Evolutionary conservation across 2,888 invertebrate species (phyloP).

Genomic region (Hirtodrosophila cameraria): DNA sequence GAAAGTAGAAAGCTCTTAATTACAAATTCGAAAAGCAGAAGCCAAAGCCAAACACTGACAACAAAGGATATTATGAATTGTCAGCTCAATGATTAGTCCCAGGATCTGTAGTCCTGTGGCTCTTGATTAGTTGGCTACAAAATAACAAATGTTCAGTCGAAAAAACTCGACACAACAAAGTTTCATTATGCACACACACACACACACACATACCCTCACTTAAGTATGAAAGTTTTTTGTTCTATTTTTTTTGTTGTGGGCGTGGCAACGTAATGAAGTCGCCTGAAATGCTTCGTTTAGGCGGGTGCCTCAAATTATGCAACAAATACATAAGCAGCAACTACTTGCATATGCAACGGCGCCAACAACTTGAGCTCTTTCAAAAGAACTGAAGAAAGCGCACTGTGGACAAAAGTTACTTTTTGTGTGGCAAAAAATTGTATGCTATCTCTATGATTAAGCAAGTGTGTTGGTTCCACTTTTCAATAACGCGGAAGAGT

Average conservation of each 20-base stretch:
- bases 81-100: slow-evolving; percentile 37
- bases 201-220: background rate
- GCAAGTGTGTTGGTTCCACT: no score
- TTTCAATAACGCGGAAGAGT: no score
- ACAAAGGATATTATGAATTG: slow-evolving; percentile 40
- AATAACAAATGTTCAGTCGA: background rate
- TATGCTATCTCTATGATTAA: no score
- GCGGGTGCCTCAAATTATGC: slow-evolving; percentile 47
- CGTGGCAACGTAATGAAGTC: slow-evolving; percentile 37
- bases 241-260: slow-evolving; percentile 5
- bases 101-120: slow-evolving; percentile 18
- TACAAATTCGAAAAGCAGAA: slow-evolving; percentile 36
- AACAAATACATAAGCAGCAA: slow-evolving; percentile 49
- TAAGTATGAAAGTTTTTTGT: slow-evolving; percentile 9
- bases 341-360: slow-evolving; percentile 63
- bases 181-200: slow-evolving; percentile 27
- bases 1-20: slow-evolving; percentile 42
- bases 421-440: no score
- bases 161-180: slow-evolving; percentile 16
- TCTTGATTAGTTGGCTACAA: slow-evolving; percentile 41
- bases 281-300: slow-evolving; percentile 32
- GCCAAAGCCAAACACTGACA: slow-evolving; percentile 17
- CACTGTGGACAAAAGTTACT: no score
- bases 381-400: no score
- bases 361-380: slow-evolving; percentile 13